phyloP scores from a whole-genome alignment of 1,140 invertebrate genomes.

The Idris sp. region DNA sequence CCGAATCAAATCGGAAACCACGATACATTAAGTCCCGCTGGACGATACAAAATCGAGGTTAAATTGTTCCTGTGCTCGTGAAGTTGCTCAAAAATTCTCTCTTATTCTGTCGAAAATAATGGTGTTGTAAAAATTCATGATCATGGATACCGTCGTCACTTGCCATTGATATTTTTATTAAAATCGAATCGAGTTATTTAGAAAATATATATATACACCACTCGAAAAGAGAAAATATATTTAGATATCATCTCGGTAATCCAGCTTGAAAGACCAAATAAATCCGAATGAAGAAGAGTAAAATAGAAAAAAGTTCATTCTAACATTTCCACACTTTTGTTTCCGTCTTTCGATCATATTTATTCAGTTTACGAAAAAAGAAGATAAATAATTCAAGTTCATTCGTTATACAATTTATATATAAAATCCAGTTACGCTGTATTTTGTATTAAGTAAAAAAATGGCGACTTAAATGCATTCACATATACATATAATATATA shows the following conservation, averaged over 20 bases:
- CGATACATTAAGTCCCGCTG: constrained; percentile 60
- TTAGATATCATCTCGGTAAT: too few relatives aligned
- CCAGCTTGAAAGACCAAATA: too few relatives aligned
- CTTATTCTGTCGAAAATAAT: constrained; percentile 45
- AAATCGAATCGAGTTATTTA: constrained; percentile 1
- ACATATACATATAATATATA: too few relatives aligned
- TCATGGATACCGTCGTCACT: constrained; percentile 6
- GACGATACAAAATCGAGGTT: constrained; percentile 62
- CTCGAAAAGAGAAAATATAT: background rate
- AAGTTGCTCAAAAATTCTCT: constrained; percentile 44
- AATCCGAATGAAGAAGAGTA: too few relatives aligned
- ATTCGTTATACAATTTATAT: too few relatives aligned
- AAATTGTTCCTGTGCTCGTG: constrained; percentile 57
- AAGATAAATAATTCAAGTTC: too few relatives aligned
- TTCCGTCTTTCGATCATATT: too few relatives aligned
- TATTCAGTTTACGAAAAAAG: too few relatives aligned
- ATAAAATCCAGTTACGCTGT: too few relatives aligned
- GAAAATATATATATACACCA: constrained; percentile 2
- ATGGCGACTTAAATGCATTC: constrained; percentile 31
- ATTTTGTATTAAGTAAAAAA: too few relatives aligned
- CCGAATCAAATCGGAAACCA: constrained; percentile 61
- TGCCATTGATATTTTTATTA: constrained; percentile 29
- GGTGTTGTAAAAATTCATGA: constrained; percentile 44
- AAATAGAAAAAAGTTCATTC: too few relatives aligned
- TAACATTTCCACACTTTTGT: too few relatives aligned